Evolutionary conservation across 2,888 invertebrate genomes (phyloP), one percentile per base, ranked within the genome.

Genomic region (Epistrophe grossulariae): DNA sequence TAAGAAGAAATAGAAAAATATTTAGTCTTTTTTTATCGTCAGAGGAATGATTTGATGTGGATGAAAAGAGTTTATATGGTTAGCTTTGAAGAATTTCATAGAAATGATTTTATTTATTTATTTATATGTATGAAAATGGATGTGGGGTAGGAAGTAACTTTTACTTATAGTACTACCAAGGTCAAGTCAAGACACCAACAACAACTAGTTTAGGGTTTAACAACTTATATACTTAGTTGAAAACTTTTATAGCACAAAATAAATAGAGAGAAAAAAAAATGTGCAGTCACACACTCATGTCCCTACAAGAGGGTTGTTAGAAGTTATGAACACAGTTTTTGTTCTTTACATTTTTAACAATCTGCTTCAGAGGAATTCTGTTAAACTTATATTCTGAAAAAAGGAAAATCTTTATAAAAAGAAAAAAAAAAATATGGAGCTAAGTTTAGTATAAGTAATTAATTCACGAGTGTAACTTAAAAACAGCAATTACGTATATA

Each of bases 61-160:
- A 28, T n/a, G 15, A 55, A 31, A 28, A 55, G 15, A 31, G 15
- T 31, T 55, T 50, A 50, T 50, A 50, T 1, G 11, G 28, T 55
- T 28, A 31, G n/a, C 55, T 55, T 55, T 55, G 4, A 31, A 55
- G 28, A n/a, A 55, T 31, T 55, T 55, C 6, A 24, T 24, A 13
- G 24, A 52, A 52, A 52, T 24, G 50, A 50, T 52, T 13, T 11
- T 50, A 11, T 52, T 52, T 52, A 52, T 52, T 52, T 24, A 52
- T 24, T 11, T 13, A 15, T 13, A 13, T 15, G 6, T 4, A 40
- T 4, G 9, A 3, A 24, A 1, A 24, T 35, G 35, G 7, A 40
- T 9, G 35, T 38, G 11, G 38, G 38, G 38, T 2, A 45, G 50
- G 17, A 50, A 50, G 50, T 5, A 11, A 50, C 50, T 50, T 50